Evolutionary conservation across 2,797 vertebrate species (phyloP).

Genomic region (Helicolenus hilgendorfi): DNA sequence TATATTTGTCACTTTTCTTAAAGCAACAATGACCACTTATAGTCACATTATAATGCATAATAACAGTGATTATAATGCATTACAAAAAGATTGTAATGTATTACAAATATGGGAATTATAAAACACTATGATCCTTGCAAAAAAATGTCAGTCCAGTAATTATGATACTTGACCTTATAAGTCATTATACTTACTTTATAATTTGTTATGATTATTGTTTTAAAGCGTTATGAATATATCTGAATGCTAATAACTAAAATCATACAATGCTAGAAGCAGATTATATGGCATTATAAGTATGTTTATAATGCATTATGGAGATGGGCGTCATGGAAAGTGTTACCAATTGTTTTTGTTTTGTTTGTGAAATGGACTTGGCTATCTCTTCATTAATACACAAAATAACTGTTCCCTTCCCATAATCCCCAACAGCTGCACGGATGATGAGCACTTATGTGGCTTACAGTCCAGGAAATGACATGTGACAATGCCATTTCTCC

Average conservation of each 20-base stretch:
- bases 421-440: constrained; percentile 47
- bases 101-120: neutral
- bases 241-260: neutral
- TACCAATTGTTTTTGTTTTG: neutral
- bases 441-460: constrained; percentile 53
- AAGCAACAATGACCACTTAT: neutral
- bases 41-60: neutral
- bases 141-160: neutral
- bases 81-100: too few species aligned
- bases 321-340: neutral
- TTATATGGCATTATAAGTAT: neutral
- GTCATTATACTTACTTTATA: neutral
- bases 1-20: neutral
- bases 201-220: neutral
- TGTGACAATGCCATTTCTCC: constrained; percentile 43
- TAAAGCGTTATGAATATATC: neutral
- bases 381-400: constrained; percentile 10
- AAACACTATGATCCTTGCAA: neutral
- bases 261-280: neutral
- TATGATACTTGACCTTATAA: neutral
- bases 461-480: constrained; percentile 41
- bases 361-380: constrained; percentile 7
- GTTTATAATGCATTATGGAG: neutral
- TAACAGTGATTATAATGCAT: neutral
- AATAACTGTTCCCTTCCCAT: constrained; percentile 27